These are phyloP conservation scores for Formica aserva DNA, from an alignment of 2,888 invertebrate species.

Conservation along the genomic window DNA sequence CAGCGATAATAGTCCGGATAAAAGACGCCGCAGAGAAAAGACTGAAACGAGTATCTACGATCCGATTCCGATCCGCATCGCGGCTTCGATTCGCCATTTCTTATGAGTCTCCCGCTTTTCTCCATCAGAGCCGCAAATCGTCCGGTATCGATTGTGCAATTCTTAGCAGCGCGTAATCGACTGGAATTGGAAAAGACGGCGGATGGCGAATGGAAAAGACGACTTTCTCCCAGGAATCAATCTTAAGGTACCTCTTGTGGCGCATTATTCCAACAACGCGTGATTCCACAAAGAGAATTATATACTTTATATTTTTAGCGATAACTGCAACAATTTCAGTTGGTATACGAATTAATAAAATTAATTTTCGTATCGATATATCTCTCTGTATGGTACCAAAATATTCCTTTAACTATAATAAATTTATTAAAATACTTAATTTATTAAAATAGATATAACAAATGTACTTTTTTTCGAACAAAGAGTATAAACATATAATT, in stretches of 20 bases:
- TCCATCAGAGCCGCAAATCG: slow-evolving; percentile 44
- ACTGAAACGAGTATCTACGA: slow-evolving; percentile 7
- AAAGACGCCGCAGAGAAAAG: neutral
- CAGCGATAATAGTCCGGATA: neutral
- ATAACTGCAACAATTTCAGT: neutral
- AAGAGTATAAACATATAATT: neutral
- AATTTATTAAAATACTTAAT: too few species aligned
- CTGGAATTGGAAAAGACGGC: slow-evolving; percentile 74
- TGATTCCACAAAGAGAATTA: slow-evolving; percentile 14
- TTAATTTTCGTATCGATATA: neutral
- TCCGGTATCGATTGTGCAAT: slow-evolving; percentile 61
- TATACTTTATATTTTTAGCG: slow-evolving; percentile 2
- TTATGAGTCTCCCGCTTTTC: slow-evolving; percentile 21
- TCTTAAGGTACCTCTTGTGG: slow-evolving; percentile 46
- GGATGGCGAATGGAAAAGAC: slow-evolving; percentile 65
- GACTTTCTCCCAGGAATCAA: slow-evolving; percentile 71
- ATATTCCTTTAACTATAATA: neutral
- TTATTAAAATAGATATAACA: neutral
- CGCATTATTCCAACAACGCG: slow-evolving; percentile 44
- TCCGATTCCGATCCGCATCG: slow-evolving; percentile 55
- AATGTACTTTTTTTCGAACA: neutral
- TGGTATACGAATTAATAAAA: neutral
- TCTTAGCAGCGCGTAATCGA: slow-evolving; percentile 61
- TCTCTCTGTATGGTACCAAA: neutral
- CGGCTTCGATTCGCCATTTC: slow-evolving; percentile 54